These are phyloP conservation scores for Ctenochaetus hawaiiensis DNA, from an alignment of 2,797 vertebrate genomes.

Conservation along the genomic window DNA sequence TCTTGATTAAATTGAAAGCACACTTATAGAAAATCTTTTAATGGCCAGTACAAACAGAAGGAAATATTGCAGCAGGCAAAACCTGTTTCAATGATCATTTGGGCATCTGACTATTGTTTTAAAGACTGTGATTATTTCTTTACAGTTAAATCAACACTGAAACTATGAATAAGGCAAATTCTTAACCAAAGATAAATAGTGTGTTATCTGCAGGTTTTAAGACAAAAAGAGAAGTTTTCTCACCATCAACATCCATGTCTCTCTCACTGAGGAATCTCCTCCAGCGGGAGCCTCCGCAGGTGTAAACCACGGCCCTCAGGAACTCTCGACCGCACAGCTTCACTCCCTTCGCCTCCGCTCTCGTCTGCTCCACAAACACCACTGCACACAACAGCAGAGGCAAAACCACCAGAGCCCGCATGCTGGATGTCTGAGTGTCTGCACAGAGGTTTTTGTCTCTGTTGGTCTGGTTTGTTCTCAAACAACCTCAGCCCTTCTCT, in stretches of 20 bases:
- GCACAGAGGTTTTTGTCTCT: not conserved
- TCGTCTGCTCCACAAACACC: conserved; percentile 59
- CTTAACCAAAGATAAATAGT: no score
- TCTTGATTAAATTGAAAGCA: no score
- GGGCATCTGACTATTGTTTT: no score
- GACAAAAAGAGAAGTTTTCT: conserved; percentile 42
- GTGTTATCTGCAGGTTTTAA: no score
- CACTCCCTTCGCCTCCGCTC: conserved; percentile 76
- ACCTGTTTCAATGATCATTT: no score
- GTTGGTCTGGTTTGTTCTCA: conserved; percentile 5
- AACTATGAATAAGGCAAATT: no score
- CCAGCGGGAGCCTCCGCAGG: conserved; percentile 89
- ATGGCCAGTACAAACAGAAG: not conserved
- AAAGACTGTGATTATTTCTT: not conserved
- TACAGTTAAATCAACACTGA: not conserved
- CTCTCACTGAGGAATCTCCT: conserved; percentile 77
- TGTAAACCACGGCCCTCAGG: conserved; percentile 87
- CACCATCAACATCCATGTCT: conserved; percentile 82
- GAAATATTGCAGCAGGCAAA: no score
- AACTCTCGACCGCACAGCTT: conserved; percentile 88
- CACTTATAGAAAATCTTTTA: not conserved
- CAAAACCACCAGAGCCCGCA: conserved; percentile 71
- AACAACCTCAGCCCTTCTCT: not conserved
- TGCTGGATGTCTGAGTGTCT: conserved; percentile 48
- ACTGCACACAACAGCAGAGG: conserved; percentile 78